Percentiles rank a stretch among this genome's conserved stretches.
phyloP scores from a whole-genome alignment of 2,797 vertebrate genomes.

The Potorous gilbertii region DNA sequence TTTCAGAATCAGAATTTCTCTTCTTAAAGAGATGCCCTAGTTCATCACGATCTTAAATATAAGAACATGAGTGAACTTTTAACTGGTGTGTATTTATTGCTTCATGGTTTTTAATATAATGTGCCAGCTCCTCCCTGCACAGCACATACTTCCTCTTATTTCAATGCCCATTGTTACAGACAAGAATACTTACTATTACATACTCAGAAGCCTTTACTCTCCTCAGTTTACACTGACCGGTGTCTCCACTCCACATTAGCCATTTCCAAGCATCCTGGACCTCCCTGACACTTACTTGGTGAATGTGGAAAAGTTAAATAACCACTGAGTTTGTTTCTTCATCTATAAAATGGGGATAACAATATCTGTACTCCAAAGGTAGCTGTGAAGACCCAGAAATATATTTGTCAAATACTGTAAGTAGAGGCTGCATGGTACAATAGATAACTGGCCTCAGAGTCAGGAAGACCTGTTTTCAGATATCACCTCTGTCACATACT shows the following conservation, averaged over 20 bases:
- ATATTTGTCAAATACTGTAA: background rate
- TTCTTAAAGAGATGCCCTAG: background rate
- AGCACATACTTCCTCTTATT: background rate
- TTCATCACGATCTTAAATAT: conserved; percentile 15
- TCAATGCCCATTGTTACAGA: conserved; percentile 63
- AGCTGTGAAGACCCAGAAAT: background rate
- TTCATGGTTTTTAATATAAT: background rate
- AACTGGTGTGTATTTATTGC: background rate
- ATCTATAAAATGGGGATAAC: background rate
- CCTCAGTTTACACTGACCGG: background rate
- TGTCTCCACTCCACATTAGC: background rate
- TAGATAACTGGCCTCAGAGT: background rate
- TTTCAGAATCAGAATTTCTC: conserved; percentile 31
- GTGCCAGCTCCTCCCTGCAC: background rate
- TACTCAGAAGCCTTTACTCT: conserved; percentile 8
- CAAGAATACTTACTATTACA: conserved; percentile 54
- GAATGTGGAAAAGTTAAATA: background rate
- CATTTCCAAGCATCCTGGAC: background rate
- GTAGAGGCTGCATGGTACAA: background rate
- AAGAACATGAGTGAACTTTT: background rate
- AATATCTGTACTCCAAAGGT: background rate
- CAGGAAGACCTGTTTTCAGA: background rate
- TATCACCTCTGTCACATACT: background rate
- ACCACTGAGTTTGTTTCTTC: background rate
- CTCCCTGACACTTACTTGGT: background rate